Base-by-base conservation (phyloP, 1,140 invertebrate genomes). In the Trypoxylus dichotomus region DNA sequence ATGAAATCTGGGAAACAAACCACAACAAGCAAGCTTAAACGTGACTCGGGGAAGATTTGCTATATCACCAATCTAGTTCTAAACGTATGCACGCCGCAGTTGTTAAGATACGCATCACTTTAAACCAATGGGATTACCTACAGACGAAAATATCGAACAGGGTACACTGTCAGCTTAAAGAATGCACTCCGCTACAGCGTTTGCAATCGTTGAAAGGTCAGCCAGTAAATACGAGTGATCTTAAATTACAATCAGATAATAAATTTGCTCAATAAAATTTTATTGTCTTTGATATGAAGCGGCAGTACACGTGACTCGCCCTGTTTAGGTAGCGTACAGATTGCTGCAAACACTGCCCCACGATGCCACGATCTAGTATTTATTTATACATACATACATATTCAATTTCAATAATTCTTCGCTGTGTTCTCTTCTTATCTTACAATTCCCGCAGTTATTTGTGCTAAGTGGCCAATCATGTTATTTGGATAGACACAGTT, bases 241-340 rank as follows among this genome's bases (percentile, higher is more conserved):
- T 29, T 29, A 25, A 68, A 68, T 68, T 68, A 29, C 60, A 68
- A 54, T 68, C 60, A 68, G 60, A 68, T 68, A 68, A 13, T 68
- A 68, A 68, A 68, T 68, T 68, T 24, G 21, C 60, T 10, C 60
- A 68, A 68, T 68, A 68, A 68, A 68, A 68, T 68, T 68, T 68
- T 68, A 68, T 68, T 68, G 60, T 68, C 24, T 68, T 29, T 68
- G 60, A 68, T 27, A 68, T 29, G 60, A 68, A 68, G 21, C 24
- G 21, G 60, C 60, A 11, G 11, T 29, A 68, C 24, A 68, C 60
- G 8, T 68, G 60, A 29, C 27, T 68, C 60, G 60, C 27, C 60
- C 60, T 25, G 24, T 68, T 15, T 29, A 68, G 24, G 27, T 25
- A 68, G 60, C 24, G 3, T 68, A 68, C 60, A 68, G 60, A 68